Percentiles rank a stretch among this genome's conserved stretches.
Evolutionary conservation across 2,113 vertebrate species (phyloP).

Genomic region (Raphicerus campestris): DNA sequence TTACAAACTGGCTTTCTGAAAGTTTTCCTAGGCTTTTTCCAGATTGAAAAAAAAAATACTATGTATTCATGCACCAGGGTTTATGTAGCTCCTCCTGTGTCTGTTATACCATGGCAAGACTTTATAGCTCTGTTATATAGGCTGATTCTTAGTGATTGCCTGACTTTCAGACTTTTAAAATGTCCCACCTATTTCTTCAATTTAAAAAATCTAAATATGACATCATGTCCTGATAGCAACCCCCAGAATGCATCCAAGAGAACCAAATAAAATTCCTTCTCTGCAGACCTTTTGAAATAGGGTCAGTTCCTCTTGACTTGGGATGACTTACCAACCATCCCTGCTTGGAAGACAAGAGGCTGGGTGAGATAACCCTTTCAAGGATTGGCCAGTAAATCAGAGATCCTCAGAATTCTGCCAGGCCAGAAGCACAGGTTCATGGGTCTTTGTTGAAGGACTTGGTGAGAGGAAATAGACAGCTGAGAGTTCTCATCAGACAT

Average conservation of each 20-base stretch:
- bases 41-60: background rate
- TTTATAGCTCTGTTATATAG: background rate
- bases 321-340: background rate
- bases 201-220: conserved; percentile 8
- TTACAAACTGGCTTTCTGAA: conserved; percentile 18
- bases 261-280: background rate
- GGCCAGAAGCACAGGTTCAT: background rate
- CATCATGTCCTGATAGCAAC: background rate
- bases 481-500: conserved; percentile 23
- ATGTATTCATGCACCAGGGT: background rate
- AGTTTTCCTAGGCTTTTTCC: conserved; percentile 9
- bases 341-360: background rate
- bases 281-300: background rate
- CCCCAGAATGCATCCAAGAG: background rate
- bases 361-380: background rate
- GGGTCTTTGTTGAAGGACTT: background rate
- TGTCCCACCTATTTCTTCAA: background rate
- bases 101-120: background rate
- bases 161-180: background rate
- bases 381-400: background rate
- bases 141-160: background rate
- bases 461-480: conserved; percentile 11
- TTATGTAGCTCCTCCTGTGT: background rate
- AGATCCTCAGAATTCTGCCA: background rate
- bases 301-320: background rate